phyloP scores from a whole-genome alignment of 2,797 vertebrate genomes.

The Carcharodon carcharias region DNA sequence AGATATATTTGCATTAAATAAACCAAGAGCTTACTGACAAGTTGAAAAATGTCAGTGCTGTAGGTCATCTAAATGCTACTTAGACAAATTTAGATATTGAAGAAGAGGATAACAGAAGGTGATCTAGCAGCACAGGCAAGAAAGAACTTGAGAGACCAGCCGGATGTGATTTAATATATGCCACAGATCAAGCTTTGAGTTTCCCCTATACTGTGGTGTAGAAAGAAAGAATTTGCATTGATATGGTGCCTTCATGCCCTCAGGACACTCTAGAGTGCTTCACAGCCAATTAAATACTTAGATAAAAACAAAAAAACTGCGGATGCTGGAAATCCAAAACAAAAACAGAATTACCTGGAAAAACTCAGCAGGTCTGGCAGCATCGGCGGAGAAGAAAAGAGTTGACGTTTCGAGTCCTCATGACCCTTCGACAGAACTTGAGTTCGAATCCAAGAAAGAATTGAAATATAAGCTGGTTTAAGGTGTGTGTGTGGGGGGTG shows the following conservation, averaged over 20 bases:
- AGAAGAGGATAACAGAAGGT: background rate
- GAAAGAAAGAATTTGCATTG: background rate
- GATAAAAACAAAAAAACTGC: too few species aligned
- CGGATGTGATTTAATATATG: background rate
- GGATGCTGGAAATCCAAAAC: too few species aligned
- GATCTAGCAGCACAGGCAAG: background rate
- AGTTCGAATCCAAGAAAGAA: too few species aligned
- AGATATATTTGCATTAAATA: background rate
- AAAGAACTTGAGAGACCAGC: background rate
- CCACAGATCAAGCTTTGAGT: background rate
- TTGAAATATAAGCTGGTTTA: too few species aligned
- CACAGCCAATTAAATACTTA: background rate
- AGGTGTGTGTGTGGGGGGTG: too few species aligned
- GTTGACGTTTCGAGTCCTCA: too few species aligned
- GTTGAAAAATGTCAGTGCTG: background rate
- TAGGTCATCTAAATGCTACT: background rate
- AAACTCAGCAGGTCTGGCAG: too few species aligned
- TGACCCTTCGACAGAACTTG: too few species aligned
- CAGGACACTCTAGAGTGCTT: background rate
- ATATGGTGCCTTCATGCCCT: background rate
- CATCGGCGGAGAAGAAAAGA: too few species aligned
- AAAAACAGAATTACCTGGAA: too few species aligned
- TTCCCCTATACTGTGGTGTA: background rate
- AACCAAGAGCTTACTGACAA: background rate
- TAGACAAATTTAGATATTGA: background rate